A percentile compares a stretch with the other conserved stretches of the same genome.
Evolutionary conservation across 2,888 invertebrate species (phyloP).

Genomic region (Xylocampa areola): DNA sequence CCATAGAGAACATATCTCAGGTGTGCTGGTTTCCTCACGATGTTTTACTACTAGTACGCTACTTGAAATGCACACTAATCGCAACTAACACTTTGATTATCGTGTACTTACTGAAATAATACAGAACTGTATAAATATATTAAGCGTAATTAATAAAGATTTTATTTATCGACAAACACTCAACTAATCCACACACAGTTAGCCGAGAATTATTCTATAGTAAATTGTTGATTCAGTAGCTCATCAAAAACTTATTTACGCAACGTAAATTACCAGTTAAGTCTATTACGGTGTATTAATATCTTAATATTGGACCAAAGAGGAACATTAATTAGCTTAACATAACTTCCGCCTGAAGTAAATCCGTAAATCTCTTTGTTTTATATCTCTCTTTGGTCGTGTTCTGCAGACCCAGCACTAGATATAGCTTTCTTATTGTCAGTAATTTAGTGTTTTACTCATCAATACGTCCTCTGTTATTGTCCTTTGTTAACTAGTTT

Average conservation of each 20-base stretch:
- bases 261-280: slow-evolving; percentile 35
- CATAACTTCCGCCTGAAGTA: slow-evolving; percentile 17
- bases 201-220: slow-evolving; percentile 23
- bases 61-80: too few relatives aligned
- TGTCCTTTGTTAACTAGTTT: too few relatives aligned
- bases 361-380: slow-evolving; percentile 21
- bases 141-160: slow-evolving; percentile 17
- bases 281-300: slow-evolving; percentile 35
- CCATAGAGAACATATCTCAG: too few relatives aligned
- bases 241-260: slow-evolving; percentile 51
- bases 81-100: too few relatives aligned
- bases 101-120: not conserved
- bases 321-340: slow-evolving; percentile 38
- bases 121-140: slow-evolving; percentile 12
- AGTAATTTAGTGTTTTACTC: too few relatives aligned
- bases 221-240: slow-evolving; percentile 40
- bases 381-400: slow-evolving; percentile 3
- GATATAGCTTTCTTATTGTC: too few relatives aligned
- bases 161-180: slow-evolving; percentile 41
- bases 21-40: too few relatives aligned
- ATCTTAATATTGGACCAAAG: slow-evolving; percentile 33
- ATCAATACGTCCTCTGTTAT: too few relatives aligned
- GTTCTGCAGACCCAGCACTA: too few relatives aligned
- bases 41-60: too few relatives aligned
- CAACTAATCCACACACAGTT: slow-evolving; percentile 36